Percentiles rank a stretch among this genome's conserved stretches.
These are phyloP conservation scores for Drosophila histrio DNA, from an alignment of 2,888 invertebrate species.

Conservation along the genomic window DNA sequence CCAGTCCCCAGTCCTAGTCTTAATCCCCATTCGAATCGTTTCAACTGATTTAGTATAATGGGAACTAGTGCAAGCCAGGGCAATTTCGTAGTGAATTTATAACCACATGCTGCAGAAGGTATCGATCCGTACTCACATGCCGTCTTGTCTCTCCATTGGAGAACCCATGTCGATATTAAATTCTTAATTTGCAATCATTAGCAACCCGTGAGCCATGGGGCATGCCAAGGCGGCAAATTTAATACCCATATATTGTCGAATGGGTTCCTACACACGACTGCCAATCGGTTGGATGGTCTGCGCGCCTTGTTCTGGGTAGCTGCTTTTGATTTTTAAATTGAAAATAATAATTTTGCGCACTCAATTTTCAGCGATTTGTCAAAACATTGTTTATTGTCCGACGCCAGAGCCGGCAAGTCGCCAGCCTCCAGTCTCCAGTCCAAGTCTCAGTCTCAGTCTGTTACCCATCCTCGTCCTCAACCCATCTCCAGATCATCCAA, in stretches of 20 bases:
- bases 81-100: slow-evolving; percentile 68
- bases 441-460: not conserved
- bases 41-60: slow-evolving; percentile 66
- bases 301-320: slow-evolving; percentile 9
- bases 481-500: slow-evolving; percentile 27
- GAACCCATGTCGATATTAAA: slow-evolving; percentile 69
- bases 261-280: slow-evolving; percentile 48
- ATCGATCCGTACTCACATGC: slow-evolving; percentile 12
- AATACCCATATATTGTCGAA: slow-evolving; percentile 70
- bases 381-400: slow-evolving; percentile 83
- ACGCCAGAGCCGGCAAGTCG: slow-evolving; percentile 65
- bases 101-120: slow-evolving; percentile 44
- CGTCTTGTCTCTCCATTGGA: not conserved
- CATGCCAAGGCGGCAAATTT: slow-evolving; percentile 70
- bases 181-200: slow-evolving; percentile 84
- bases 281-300: slow-evolving; percentile 8
- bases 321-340: slow-evolving; percentile 78
- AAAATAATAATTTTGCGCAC: slow-evolving; percentile 83
- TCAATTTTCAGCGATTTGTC: slow-evolving; percentile 84
- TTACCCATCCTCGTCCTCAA: slow-evolving; percentile 13
- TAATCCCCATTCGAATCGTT: slow-evolving; percentile 10
- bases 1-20: not conserved
- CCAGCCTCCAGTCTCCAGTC: slow-evolving; percentile 26
- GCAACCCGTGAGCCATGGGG: slow-evolving; percentile 75
- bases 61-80: slow-evolving; percentile 28